phyloP scores from a whole-genome alignment of 2,113 vertebrate species.

The Xenopus tropicalis region DNA sequence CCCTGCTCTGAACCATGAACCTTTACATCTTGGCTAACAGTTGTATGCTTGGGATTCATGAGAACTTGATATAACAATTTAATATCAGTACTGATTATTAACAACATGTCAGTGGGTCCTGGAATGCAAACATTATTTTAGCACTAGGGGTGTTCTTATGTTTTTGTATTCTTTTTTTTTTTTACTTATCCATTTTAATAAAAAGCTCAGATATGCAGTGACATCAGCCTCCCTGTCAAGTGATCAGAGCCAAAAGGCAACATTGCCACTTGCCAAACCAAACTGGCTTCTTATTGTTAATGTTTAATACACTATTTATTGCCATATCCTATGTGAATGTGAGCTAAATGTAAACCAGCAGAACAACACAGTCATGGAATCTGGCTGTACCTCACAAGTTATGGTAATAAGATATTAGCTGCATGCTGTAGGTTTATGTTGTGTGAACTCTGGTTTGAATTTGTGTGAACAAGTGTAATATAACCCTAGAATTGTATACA shows the following conservation, averaged over 20 bases:
- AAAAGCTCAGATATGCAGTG: not conserved
- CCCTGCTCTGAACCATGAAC: too few relatives aligned
- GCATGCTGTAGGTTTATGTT: not conserved
- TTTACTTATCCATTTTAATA: not conserved
- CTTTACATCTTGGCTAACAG: too few relatives aligned
- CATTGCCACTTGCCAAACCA: not conserved
- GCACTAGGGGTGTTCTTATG: not conserved
- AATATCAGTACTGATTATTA: too few relatives aligned
- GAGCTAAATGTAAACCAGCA: not conserved
- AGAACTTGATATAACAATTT: too few relatives aligned
- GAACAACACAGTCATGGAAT: not conserved
- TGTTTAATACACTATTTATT: too few relatives aligned
- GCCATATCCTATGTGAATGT: too few relatives aligned
- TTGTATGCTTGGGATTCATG: too few relatives aligned
- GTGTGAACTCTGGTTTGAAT: conserved; percentile 10
- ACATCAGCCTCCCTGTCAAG: not conserved
- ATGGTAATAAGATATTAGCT: not conserved
- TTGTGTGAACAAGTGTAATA: not conserved
- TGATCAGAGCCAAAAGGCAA: not conserved
- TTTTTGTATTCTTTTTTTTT: not conserved
- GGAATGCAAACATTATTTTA: too few relatives aligned
- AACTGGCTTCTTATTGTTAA: not conserved
- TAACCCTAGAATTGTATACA: not conserved
- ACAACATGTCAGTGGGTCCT: too few relatives aligned
- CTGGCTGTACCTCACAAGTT: not conserved